These are phyloP conservation scores for Dasypolia templi DNA, from an alignment of 2,888 invertebrate genomes.

Conservation along the genomic window DNA sequence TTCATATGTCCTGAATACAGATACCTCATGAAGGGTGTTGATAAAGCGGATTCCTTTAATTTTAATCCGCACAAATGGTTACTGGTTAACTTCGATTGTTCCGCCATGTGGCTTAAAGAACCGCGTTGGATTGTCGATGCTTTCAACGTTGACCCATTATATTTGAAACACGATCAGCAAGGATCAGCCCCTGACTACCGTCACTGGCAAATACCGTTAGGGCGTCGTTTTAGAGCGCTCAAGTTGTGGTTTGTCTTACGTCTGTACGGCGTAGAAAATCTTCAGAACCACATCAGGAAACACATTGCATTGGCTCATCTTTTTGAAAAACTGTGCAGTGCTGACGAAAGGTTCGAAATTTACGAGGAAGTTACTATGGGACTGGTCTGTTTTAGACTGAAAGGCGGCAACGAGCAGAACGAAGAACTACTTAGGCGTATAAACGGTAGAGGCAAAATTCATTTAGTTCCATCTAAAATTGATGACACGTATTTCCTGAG, in stretches of 20 bases:
- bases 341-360: constrained; percentile 96
- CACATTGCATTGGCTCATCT: constrained; percentile 96
- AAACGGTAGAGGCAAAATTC: constrained; percentile 97
- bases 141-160: constrained; percentile 99
- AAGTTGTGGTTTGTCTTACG: constrained; percentile 99
- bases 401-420: constrained; percentile 95
- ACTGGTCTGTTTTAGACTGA: constrained; percentile 98
- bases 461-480: constrained; percentile 97
- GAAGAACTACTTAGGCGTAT: constrained; percentile 95
- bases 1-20: constrained; percentile 99
- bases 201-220: constrained; percentile 99
- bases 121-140: constrained; percentile 97
- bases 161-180: constrained; percentile 98
- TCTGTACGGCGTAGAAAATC: constrained; percentile 96
- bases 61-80: constrained; percentile 99
- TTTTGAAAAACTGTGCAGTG: constrained; percentile 94
- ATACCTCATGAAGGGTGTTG: constrained; percentile 96
- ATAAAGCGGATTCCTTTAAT: constrained; percentile 98
- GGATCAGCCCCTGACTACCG: constrained; percentile 97
- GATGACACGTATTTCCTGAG: constrained; percentile 96
- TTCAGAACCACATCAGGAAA: constrained; percentile 96
- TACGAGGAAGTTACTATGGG: constrained; percentile 97
- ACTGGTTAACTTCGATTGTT: constrained; percentile 99
- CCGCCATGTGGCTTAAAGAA: constrained; percentile 98
- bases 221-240: constrained; percentile 97